Evolutionary conservation across 2,113 vertebrate genomes (phyloP), one percentile per base, ranked within the genome.

Genomic region (Nannobrachium achirus): DNA sequence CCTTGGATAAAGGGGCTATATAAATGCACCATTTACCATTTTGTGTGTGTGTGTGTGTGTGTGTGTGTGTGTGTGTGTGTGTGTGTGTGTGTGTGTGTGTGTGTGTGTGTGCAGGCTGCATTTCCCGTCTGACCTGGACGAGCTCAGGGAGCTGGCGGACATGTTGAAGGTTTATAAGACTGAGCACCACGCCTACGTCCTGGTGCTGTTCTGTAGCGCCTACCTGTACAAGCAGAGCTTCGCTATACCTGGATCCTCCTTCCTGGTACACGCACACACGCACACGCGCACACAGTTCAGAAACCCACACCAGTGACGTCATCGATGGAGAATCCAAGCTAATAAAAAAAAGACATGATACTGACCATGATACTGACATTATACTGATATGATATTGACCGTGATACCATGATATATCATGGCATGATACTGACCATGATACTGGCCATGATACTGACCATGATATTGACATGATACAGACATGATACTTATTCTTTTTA

Each of bases 191-290:
- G 69, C 89, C 69, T 96, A 96, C 8, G 95, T 98, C 18, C 87
- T 98, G 76, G 81, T 96, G 66, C 94, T 99, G 10, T 99, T 96
- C 93, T 98, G 95, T 63, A 95, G 94, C 8, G 96, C 97, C 6
- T 99, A 99, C 87, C 94, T 99, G 38, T 99, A 99, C 86, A 99
- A 99, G 52, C 98, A 99, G 92, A 95, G 93, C 71, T 99, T 99
- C 67, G 98, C 96, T 84, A 98, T 99, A 53, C 98, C 98, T 0
- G 98, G 98, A 41, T 99, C 98, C 71, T 95, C 96, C 72, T 95
- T 99, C 40, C 90, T 99, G 97, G 98, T 98, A 80, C 89, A 89
- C 86, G 63, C 38, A 0, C 78, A 58, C 20, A 33, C 52, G 16
- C 10, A 20, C 59, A 16, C 40, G 1, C 48, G 2, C 48, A 13